Evolutionary conservation across 2,113 vertebrate genomes (phyloP).

Genomic region (Lucifuga dentata): DNA sequence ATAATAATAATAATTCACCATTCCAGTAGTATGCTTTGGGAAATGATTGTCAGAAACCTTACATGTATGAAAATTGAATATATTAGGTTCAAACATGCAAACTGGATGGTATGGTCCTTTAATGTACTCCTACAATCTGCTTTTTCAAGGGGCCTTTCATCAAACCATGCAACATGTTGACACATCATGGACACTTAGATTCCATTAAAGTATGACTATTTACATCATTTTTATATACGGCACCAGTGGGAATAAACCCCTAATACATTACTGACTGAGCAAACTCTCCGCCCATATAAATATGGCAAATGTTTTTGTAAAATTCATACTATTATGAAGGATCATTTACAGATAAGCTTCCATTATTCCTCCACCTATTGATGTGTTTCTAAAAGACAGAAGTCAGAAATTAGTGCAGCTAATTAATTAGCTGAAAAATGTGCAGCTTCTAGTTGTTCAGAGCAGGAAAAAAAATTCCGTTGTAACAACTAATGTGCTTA

Average conservation of each 20-base stretch:
- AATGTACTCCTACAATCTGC: neutral
- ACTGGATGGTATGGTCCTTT: neutral
- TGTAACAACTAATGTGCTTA: no score
- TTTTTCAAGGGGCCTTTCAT: neutral
- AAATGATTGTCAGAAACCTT: no score
- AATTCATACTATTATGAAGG: constrained; percentile 28
- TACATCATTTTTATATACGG: neutral
- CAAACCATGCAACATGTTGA: constrained; percentile 14
- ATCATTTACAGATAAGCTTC: constrained; percentile 24
- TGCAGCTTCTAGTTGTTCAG: no score
- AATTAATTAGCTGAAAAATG: no score
- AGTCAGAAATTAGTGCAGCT: constrained; percentile 23
- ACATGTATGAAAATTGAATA: no score
- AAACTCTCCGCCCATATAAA: constrained; percentile 48
- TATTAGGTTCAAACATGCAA: no score
- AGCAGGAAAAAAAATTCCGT: no score
- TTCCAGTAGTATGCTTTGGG: no score
- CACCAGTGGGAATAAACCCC: constrained; percentile 1
- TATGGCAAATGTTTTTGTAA: constrained; percentile 42
- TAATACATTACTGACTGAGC: constrained; percentile 19
- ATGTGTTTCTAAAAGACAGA: constrained; percentile 34
- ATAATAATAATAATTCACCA: no score
- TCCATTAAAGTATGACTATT: neutral
- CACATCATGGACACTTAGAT: neutral
- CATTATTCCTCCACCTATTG: constrained; percentile 30